A percentile compares a stretch with the other conserved stretches of the same genome.
Conservation (phyloP, 2,888 invertebrate species). For the Scaptomyza parva region DNA sequence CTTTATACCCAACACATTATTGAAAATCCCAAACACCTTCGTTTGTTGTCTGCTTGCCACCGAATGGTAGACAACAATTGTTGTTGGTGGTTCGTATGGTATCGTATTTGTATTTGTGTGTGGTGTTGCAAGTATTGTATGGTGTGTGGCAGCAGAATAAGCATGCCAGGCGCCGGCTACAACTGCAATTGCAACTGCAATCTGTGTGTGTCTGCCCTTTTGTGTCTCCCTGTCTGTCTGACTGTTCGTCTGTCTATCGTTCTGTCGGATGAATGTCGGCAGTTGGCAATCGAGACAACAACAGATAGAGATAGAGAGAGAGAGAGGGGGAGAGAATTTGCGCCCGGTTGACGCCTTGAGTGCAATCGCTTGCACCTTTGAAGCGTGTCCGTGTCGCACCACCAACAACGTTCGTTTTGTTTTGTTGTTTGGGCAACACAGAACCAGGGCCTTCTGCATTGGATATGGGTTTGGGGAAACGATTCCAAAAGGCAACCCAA, state of each 20-base stretch:
- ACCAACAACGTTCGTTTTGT: slow-evolving; percentile 63
- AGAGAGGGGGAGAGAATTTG: slow-evolving; percentile 34
- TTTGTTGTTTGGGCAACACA: slow-evolving; percentile 36
- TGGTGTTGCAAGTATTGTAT: slow-evolving; percentile 4
- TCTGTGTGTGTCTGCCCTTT: slow-evolving; percentile 66
- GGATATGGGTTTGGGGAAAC: slow-evolving; percentile 31
- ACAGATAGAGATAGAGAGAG: not conserved
- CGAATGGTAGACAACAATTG: slow-evolving; percentile 22
- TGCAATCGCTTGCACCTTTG: slow-evolving; percentile 79
- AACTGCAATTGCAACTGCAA: slow-evolving; percentile 75
- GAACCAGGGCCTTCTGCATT: slow-evolving; percentile 29
- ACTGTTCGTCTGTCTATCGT: slow-evolving; percentile 25
- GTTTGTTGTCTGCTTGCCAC: slow-evolving; percentile 58
- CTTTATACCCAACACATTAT: slow-evolving; percentile 56
- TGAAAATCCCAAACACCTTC: slow-evolving; percentile 76
- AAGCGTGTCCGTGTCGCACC: slow-evolving; percentile 74
- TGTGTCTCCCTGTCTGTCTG: slow-evolving; percentile 24
- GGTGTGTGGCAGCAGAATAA: slow-evolving; percentile 10
- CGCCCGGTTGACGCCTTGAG: slow-evolving; percentile 73
- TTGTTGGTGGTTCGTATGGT: slow-evolving; percentile 1
- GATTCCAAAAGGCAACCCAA: slow-evolving; percentile 7
- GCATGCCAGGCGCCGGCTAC: slow-evolving; percentile 59
- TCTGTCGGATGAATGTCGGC: slow-evolving; percentile 5
- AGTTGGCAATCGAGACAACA: slow-evolving; percentile 2
- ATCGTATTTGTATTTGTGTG: no score